Base-by-base conservation (phyloP, 2,888 invertebrate genomes). In the Calliopum simillimum region DNA sequence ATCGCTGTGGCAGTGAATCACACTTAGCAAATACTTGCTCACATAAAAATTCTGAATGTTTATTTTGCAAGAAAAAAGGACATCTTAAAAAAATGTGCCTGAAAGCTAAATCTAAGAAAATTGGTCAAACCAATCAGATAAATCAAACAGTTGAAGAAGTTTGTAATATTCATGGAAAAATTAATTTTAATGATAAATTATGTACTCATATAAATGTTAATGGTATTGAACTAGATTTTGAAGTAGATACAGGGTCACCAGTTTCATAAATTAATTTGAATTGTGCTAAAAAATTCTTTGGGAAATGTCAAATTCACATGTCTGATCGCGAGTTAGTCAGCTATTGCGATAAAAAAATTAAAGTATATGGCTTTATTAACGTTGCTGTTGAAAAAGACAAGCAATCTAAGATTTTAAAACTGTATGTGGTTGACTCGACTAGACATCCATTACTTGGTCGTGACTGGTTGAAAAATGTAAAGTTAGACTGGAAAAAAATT, bases 201-300 rank as follows among this genome's bases (percentile, higher is more conserved):
- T 56, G 5, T 2, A 25, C 14, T 33, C 19, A 56, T 25, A 6
- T 56, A 5, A 25, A 25, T 1, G 23, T 56, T 11, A 56, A 56
- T 56, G 5, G 8, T 13, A 5, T 14, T 6, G 4, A 21, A 5
- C 5, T 56, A 12, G 21, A 25, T 14, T 56, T 56, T 12, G 44
- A 65, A 59, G 41, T 67, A 46, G 67, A 67, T 59, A 67, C 56
- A 14, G 56, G 67, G 46, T 67, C 67, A 33, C 58, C 67, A 58
- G 58, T 67, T 25, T 58, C 58, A 16, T 13, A 47, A 47, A 58
- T 67, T 16, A 67, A 58, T 25, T 4, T 25, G 2, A 25, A 3
- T 16, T 12, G 4, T 47, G 56, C 44, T 23, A 19, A 56, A 44
- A 25, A 23, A 3, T 46, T 46, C 56, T 58, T 67, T 13, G 25